These are phyloP conservation scores for Caenorhabditis wallacei DNA, from an alignment of 2,888 invertebrate species.

Conservation along the genomic window DNA sequence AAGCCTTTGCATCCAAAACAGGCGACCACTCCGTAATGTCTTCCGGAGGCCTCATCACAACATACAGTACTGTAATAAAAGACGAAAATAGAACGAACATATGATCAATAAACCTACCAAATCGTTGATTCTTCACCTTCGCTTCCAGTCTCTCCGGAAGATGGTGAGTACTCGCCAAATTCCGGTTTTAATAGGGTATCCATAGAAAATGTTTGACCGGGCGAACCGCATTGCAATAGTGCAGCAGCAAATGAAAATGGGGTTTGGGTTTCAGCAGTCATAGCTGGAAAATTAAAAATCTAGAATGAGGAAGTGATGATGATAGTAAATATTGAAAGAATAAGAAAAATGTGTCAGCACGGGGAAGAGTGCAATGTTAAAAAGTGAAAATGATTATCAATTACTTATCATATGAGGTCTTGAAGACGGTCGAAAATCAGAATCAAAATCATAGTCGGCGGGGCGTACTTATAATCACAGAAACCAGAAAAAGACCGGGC, in stretches of 20 bases:
- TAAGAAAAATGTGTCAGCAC: not conserved
- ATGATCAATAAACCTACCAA: conserved; percentile 57
- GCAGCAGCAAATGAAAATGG: conserved; percentile 70
- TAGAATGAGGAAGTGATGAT: conserved; percentile 11
- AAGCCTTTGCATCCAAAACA: conserved; percentile 83
- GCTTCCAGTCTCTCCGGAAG: conserved; percentile 35
- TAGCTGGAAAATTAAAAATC: conserved; percentile 35
- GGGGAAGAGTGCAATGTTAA: conserved; percentile 9
- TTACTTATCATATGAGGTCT: conserved; percentile 23
- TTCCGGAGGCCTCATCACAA: conserved; percentile 80
- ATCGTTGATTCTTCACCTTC: conserved; percentile 67
- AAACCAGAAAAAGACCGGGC: conserved; percentile 47
- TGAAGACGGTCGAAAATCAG: conserved; percentile 23
- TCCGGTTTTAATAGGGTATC: conserved; percentile 65
- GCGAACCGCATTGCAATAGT: conserved; percentile 68
- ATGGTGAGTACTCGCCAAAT: conserved; percentile 62
- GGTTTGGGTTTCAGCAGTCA: conserved; percentile 62
- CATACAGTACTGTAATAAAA: conserved; percentile 78
- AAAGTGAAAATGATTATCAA: conserved; percentile 30
- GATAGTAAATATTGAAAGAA: not conserved
- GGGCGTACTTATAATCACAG: conserved; percentile 19
- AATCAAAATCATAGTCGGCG: conserved; percentile 4
- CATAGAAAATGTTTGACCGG: conserved; percentile 60
- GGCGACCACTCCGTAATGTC: conserved; percentile 82
- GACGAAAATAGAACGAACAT: not conserved